These are phyloP conservation scores for Leucozona laternaria DNA, from an alignment of 2,888 invertebrate genomes.

Conservation along the genomic window DNA sequence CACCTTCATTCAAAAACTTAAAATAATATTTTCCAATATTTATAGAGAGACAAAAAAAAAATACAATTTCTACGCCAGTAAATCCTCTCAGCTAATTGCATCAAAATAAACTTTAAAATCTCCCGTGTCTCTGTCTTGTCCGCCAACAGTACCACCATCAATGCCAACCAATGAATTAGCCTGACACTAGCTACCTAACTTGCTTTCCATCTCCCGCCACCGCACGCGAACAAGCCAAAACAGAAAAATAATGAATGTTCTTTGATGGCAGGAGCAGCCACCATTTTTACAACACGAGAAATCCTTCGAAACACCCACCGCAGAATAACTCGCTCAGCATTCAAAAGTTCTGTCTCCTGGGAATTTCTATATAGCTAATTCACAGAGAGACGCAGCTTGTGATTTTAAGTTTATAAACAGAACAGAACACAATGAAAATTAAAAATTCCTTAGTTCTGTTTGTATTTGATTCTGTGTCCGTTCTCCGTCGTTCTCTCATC, in stretches of 20 bases:
- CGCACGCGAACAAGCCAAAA: conserved; percentile 51
- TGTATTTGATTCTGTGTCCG: conserved; percentile 16
- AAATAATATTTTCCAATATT: conserved; percentile 60
- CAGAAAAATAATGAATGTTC: conserved; percentile 73
- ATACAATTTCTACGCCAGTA: conserved; percentile 17
- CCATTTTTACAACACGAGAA: conserved; percentile 12
- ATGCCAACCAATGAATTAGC: conserved; percentile 19
- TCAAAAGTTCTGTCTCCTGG: conserved; percentile 58
- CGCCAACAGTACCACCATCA: conserved; percentile 14
- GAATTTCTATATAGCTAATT: conserved; percentile 45
- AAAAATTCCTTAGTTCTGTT: conserved; percentile 59
- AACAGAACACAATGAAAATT: conserved; percentile 50
- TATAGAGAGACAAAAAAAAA: background rate
- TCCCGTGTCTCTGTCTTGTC: conserved; percentile 34
- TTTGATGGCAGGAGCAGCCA: conserved; percentile 24
- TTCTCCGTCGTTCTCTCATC: background rate
- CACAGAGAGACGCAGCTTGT: conserved; percentile 31
- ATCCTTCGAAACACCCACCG: conserved; percentile 45
- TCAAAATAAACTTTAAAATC: conserved; percentile 68
- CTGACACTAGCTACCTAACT: background rate
- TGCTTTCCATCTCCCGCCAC: background rate
- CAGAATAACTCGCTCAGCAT: conserved; percentile 58
- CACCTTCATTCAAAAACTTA: conserved; percentile 42
- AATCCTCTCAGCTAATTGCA: conserved; percentile 74
- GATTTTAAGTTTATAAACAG: conserved; percentile 65